A percentile compares a stretch with the other conserved stretches of the same genome.
These are phyloP conservation scores for Ianthella basta DNA, from an alignment of 37 sponge, comb jelly and placozoan genomes.

Conservation along the genomic window DNA sequence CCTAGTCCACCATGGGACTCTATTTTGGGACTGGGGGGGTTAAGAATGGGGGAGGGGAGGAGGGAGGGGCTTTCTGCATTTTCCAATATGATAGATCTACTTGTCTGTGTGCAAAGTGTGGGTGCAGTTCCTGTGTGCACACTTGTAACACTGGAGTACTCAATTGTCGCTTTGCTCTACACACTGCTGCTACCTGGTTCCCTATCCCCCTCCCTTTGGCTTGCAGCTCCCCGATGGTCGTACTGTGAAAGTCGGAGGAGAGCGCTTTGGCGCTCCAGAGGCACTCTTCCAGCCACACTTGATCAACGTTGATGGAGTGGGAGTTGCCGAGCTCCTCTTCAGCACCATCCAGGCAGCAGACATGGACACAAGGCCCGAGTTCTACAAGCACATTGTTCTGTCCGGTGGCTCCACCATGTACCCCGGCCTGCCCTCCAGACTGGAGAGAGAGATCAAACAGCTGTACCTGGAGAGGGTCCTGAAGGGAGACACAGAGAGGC, in stretches of 20 bases:
- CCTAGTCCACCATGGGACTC: no score
- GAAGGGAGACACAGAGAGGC: conserved; percentile 88
- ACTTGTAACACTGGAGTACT: neutral
- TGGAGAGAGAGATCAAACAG: conserved; percentile 99
- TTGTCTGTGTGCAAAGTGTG: neutral
- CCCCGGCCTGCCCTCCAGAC: conserved; percentile 96
- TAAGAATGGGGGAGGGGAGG: no score
- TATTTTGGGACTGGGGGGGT: no score
- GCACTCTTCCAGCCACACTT: conserved; percentile 98
- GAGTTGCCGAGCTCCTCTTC: conserved; percentile 97
- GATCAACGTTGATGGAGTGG: conserved; percentile 93
- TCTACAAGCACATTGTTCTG: conserved; percentile 99
- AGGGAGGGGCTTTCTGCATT: no score
- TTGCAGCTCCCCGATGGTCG: conserved; percentile 95
- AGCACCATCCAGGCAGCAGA: conserved; percentile 99
- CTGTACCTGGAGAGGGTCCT: conserved; percentile 96
- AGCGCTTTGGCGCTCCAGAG: conserved; percentile 97
- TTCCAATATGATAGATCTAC: neutral
- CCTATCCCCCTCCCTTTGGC: neutral
- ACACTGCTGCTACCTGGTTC: neutral
- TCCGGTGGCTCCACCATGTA: conserved; percentile 99
- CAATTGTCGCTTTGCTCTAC: neutral
- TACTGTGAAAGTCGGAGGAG: conserved; percentile 97
- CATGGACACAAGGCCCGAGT: conserved; percentile 94
- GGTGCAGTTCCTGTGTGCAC: neutral